Evolutionary conservation across 1,140 invertebrate genomes (phyloP).

Genomic region (Seison nebaliae): DNA sequence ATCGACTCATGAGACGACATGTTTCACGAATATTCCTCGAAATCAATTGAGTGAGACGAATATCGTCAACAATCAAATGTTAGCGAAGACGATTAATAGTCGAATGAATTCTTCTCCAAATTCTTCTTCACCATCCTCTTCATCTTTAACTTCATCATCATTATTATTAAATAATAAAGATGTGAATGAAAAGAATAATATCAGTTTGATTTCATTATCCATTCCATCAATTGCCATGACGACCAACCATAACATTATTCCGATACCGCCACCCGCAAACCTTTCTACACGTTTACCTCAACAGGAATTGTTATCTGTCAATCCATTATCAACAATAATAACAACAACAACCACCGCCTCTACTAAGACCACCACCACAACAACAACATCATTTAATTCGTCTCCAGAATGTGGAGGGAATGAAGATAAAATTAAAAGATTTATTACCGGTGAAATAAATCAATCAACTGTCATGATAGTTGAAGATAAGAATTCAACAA

Average conservation of each 20-base stretch:
- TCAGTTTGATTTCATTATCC: not conserved
- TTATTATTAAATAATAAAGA: not conserved
- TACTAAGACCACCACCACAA: not conserved
- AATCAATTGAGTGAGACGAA: not conserved
- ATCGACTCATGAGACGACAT: not conserved
- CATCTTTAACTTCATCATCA: constrained; percentile 2
- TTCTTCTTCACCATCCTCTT: not conserved
- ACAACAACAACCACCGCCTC: not conserved
- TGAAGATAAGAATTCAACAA: not conserved
- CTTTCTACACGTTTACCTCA: too few species aligned
- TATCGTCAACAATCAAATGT: not conserved
- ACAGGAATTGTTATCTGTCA: too few species aligned
- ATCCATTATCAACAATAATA: too few species aligned
- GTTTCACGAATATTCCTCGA: not conserved
- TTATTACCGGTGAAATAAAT: not conserved
- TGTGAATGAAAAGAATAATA: not conserved
- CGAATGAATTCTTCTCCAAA: not conserved
- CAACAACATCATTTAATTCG: not conserved
- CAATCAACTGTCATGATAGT: not conserved
- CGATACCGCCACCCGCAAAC: not conserved
- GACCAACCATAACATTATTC: not conserved
- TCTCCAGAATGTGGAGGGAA: not conserved
- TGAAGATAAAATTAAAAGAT: not conserved
- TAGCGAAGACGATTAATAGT: not conserved
- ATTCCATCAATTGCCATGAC: not conserved